phyloP scores from a whole-genome alignment of 2,888 invertebrate species.

The Drosophila paramelanica region DNA sequence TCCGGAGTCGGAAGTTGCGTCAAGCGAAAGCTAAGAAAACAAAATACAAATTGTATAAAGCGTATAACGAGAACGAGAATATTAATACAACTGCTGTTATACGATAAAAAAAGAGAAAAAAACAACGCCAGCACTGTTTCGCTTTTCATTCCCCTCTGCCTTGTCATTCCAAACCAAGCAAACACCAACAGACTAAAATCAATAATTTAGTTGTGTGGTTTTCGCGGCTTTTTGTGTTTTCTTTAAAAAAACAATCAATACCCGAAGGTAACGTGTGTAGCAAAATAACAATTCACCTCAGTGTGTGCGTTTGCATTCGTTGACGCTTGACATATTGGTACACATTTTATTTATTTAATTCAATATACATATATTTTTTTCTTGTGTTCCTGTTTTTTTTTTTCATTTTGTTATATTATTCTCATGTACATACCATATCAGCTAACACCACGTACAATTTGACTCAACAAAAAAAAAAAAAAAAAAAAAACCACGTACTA shows the following conservation, averaged over 20 bases:
- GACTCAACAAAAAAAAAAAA: background rate
- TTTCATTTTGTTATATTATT: conserved; percentile 12
- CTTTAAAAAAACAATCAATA: conserved; percentile 78
- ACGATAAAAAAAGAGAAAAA: conserved; percentile 16
- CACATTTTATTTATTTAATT: conserved; percentile 70
- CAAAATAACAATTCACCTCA: conserved; percentile 62
- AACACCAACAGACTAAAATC: conserved; percentile 68
- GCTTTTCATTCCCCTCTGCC: conserved; percentile 42
- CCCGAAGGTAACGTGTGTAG: conserved; percentile 78
- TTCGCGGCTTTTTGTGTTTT: conserved; percentile 79
- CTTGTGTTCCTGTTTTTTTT: conserved; percentile 9
- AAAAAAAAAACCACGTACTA: conserved; percentile 13
- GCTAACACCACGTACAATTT: conserved; percentile 17
- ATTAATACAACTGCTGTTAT: conserved; percentile 42
- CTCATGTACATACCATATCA: conserved; percentile 1
- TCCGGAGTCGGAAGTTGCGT: conserved; percentile 62
- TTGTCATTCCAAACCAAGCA: conserved; percentile 54
- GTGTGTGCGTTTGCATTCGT: conserved; percentile 77
- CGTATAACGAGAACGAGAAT: conserved; percentile 52
- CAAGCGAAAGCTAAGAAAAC: conserved; percentile 16
- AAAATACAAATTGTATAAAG: conserved; percentile 44
- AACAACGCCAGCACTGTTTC: conserved; percentile 37
- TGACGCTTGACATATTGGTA: conserved; percentile 79
- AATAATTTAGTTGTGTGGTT: conserved; percentile 77
- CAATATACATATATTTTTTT: conserved; percentile 18